Evolutionary conservation across 2,888 invertebrate genomes (phyloP).

Genomic region (Drosophila quasianomalipes): DNA sequence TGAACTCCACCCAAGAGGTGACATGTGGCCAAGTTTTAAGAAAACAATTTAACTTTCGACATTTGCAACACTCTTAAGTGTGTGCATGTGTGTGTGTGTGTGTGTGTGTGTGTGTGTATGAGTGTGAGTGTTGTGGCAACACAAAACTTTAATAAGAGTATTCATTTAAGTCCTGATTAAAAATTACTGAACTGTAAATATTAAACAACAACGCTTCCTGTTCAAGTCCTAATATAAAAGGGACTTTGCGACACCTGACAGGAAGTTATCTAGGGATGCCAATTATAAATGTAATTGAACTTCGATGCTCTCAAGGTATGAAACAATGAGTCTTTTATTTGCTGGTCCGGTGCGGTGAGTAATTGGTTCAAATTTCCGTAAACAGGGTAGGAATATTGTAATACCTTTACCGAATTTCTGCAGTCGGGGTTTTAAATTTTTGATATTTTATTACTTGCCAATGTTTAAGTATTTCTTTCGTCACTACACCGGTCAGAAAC

Average conservation of each 20-base stretch:
- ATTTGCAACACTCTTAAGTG: not conserved
- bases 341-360: not conserved
- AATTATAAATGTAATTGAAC: not conserved
- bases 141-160: not conserved
- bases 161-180: not conserved
- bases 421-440: not conserved
- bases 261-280: not conserved
- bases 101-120: not conserved
- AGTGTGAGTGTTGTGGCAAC: not conserved
- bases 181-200: not conserved
- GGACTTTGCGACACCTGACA: not conserved
- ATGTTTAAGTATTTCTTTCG: not conserved
- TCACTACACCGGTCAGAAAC: not conserved
- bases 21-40: slow-evolving; percentile 17
- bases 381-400: not conserved
- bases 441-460: not conserved
- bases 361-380: not conserved
- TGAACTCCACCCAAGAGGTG: not conserved
- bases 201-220: not conserved
- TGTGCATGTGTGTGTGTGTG: not conserved
- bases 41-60: slow-evolving; percentile 7
- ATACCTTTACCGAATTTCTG: not conserved
- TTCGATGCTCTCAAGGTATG: not conserved
- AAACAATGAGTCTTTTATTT: not conserved
- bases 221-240: not conserved